phyloP scores from a whole-genome alignment of 2,113 vertebrate genomes.

The Crotophaga sulcirostris region DNA sequence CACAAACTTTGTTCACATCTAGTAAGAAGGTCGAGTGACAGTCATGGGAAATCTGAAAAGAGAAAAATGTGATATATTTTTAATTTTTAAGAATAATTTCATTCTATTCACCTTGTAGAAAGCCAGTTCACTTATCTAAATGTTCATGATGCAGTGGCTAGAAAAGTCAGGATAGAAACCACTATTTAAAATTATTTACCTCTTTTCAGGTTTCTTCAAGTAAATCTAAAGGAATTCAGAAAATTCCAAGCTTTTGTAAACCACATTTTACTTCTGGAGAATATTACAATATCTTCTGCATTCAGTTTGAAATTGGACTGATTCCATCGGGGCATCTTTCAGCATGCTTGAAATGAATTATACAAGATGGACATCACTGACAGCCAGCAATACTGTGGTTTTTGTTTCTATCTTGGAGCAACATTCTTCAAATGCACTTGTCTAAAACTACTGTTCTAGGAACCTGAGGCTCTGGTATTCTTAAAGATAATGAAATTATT shows the following conservation, averaged over 20 bases:
- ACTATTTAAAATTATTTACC: background rate
- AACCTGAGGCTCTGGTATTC: background rate
- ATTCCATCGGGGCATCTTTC: background rate
- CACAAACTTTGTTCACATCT: background rate
- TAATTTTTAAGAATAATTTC: background rate
- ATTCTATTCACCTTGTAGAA: background rate
- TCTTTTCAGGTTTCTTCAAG: background rate
- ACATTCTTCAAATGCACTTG: background rate
- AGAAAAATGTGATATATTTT: fast-evolving
- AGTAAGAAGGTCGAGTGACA: background rate
- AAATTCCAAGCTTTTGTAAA: background rate
- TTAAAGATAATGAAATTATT: background rate
- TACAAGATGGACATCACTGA: background rate
- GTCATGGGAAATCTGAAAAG: background rate
- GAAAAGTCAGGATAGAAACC: background rate
- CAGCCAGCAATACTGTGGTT: background rate
- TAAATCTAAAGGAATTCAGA: background rate
- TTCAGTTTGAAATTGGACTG: background rate
- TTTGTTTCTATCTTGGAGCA: background rate
- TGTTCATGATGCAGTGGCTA: background rate
- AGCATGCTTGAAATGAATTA: background rate
- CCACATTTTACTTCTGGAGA: background rate
- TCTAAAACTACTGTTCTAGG: background rate
- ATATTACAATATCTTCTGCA: background rate
- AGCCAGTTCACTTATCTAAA: background rate